phyloP scores from a whole-genome alignment of 1,140 invertebrate genomes.

The Dendroctonus valens region DNA sequence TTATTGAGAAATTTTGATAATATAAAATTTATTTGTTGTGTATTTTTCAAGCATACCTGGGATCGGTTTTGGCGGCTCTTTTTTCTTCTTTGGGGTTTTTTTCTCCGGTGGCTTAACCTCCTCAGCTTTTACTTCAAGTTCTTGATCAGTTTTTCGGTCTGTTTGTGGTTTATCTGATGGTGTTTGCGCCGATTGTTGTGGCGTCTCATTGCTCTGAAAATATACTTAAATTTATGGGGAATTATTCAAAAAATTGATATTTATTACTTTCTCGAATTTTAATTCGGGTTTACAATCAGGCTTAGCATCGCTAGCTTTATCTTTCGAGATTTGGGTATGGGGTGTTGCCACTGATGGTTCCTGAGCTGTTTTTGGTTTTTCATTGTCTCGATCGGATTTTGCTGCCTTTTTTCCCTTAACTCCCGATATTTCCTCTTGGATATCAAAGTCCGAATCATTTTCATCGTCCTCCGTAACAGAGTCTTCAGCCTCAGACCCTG shows the following conservation, averaged over 20 bases:
- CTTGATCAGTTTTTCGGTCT: constrained; percentile 22
- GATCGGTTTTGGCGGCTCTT: constrained; percentile 63
- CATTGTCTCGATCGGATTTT: background rate
- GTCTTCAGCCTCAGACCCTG: constrained; percentile 33
- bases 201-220: too few relatives aligned
- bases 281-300: too few relatives aligned
- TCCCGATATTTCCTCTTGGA: constrained; percentile 46
- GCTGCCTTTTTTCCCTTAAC: constrained; percentile 30
- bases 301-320: too few relatives aligned
- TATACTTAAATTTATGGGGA: too few relatives aligned
- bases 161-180: constrained; percentile 23
- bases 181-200: too few relatives aligned
- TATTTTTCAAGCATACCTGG: constrained; percentile 45
- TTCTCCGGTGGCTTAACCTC: constrained; percentile 39
- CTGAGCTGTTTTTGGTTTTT: constrained; percentile 27
- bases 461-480: constrained; percentile 41
- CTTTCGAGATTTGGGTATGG: too few relatives aligned
- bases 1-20: background rate
- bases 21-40: background rate
- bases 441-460: constrained; percentile 48
- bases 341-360: background rate
- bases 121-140: constrained; percentile 7
- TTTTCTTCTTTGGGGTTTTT: constrained; percentile 62
- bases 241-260: too few relatives aligned
- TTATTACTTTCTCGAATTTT: too few relatives aligned